A percentile compares a stretch with the other conserved stretches of the same genome.
Conservation (phyloP, 2,888 invertebrate species). For the Pammene fasciana region DNA sequence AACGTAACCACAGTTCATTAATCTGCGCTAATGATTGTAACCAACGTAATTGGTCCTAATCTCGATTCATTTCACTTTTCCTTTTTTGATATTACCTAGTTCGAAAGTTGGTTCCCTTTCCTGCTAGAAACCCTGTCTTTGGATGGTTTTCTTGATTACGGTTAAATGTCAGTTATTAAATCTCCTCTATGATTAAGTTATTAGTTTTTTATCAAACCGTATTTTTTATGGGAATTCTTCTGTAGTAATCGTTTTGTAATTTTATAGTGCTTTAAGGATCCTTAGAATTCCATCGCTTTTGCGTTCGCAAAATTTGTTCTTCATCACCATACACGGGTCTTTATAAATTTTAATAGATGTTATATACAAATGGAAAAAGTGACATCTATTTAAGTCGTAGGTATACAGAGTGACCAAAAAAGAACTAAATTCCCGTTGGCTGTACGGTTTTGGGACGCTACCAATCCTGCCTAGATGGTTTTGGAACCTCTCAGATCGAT, state of each 20-base stretch:
- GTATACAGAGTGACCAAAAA: no score
- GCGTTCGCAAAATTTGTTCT: no score
- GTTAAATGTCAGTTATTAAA: conserved; percentile 12
- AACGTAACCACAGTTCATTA: conserved; percentile 3
- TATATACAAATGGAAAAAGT: no score
- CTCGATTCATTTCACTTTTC: conserved; percentile 33
- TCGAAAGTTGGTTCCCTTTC: conserved; percentile 18
- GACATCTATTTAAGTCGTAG: no score
- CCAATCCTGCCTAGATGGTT: no score
- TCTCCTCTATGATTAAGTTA: conserved; percentile 16
- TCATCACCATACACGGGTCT: no score
- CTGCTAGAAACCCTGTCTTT: background rate
- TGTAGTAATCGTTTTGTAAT: conserved; percentile 11
- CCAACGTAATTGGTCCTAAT: conserved; percentile 2
- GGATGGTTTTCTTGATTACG: conserved; percentile 18
- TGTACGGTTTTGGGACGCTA: no score
- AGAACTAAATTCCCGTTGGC: no score
- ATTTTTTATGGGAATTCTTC: conserved; percentile 14
- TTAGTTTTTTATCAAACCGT: no score
- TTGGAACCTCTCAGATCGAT: no score
- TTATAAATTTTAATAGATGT: no score
- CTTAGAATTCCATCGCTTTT: background rate
- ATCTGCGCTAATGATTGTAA: conserved; percentile 10
- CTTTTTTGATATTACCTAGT: conserved; percentile 21
- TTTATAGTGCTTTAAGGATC: background rate